These are phyloP conservation scores for Thripadectes ignobilis DNA, from an alignment of 2,797 vertebrate species.

Conservation along the genomic window DNA sequence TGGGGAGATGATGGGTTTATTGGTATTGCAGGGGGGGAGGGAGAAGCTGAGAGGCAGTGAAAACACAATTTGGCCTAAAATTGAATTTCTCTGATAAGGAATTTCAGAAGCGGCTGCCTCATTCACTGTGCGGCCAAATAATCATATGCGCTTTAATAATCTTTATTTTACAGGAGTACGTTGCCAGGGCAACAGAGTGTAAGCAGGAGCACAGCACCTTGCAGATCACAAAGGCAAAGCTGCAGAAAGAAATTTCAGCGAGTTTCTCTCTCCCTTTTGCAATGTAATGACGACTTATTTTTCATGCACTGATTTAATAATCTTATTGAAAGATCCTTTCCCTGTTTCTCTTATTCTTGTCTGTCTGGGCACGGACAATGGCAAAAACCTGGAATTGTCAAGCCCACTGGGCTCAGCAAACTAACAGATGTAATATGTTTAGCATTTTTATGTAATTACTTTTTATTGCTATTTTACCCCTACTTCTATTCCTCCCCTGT, in stretches of 20 bases:
- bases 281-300: slow-evolving; percentile 79
- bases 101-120: slow-evolving; percentile 82
- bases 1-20: slow-evolving; percentile 76
- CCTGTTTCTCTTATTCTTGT: slow-evolving; percentile 68
- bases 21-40: slow-evolving; percentile 58
- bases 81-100: slow-evolving; percentile 84
- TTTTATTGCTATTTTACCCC: slow-evolving; percentile 77
- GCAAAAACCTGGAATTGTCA: slow-evolving; percentile 69
- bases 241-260: slow-evolving; percentile 80
- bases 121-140: slow-evolving; percentile 83
- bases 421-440: slow-evolving; percentile 80
- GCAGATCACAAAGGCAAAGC: slow-evolving; percentile 82
- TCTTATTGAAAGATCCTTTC: slow-evolving; percentile 72
- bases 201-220: slow-evolving; percentile 81
- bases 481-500: slow-evolving; percentile 54
- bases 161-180: slow-evolving; percentile 85
- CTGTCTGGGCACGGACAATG: slow-evolving; percentile 70
- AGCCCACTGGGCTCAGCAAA: slow-evolving; percentile 75
- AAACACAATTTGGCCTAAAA: slow-evolving; percentile 81
- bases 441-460: slow-evolving; percentile 85
- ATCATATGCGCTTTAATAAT: slow-evolving; percentile 86
- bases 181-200: slow-evolving; percentile 82
- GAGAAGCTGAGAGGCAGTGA: slow-evolving; percentile 74
- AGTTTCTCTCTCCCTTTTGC: slow-evolving; percentile 76
- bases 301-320: slow-evolving; percentile 79